Evolutionary conservation across 1,140 invertebrate genomes (phyloP), one percentile per base, ranked within the genome.

Genomic region (Zeugodacus cucurbitae): DNA sequence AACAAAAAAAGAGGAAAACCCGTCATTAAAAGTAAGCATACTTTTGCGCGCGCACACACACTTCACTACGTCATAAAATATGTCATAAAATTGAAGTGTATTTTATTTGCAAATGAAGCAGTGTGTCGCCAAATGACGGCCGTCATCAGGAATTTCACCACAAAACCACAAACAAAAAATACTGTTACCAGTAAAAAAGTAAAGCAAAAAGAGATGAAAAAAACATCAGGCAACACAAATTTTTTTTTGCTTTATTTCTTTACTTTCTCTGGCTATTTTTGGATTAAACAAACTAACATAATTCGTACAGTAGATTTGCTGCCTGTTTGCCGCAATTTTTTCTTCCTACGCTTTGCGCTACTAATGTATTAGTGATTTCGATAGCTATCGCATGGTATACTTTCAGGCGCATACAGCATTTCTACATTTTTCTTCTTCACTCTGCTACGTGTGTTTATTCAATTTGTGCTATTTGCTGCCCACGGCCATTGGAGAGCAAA

Each of bases 41-140:
- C n/a, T 74, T 74, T 22, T 22, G 34, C 14, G 70, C 37, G 20
- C 34, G 70, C n/a, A 41, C 37, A 74, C 20, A 32, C 70, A 34
- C 37, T 44, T 44, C 34, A 41, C 32, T 74, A 34, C 74, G 74
- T n/a, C 74, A 54, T 82, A 82, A 82, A 82, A 82, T 82, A 82
- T 54, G 74, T 41, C 22, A 54, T 82, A 82, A 82, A 78, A 82
- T 48, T 29, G 22, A 48, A n/a, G 74, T 20, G 22, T 26, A 26
- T 82, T 48, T 48, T 48, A 44, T 48, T 44, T 44, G 74, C 41
- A 82, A 82, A 82, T 82, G 74, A 82, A 48, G 41, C n/a, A 82
- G 74, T 29, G 22, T 37, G 67, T 26, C 74, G 7, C 41, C 20
- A 82, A 82, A n/a, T 82, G 74, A 82, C 74, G 44, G n/a, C 4